Percentiles rank a stretch among this genome's conserved stretches.
Evolutionary conservation across 2,888 invertebrate species (phyloP).

Genomic region (Drosophila recens): DNA sequence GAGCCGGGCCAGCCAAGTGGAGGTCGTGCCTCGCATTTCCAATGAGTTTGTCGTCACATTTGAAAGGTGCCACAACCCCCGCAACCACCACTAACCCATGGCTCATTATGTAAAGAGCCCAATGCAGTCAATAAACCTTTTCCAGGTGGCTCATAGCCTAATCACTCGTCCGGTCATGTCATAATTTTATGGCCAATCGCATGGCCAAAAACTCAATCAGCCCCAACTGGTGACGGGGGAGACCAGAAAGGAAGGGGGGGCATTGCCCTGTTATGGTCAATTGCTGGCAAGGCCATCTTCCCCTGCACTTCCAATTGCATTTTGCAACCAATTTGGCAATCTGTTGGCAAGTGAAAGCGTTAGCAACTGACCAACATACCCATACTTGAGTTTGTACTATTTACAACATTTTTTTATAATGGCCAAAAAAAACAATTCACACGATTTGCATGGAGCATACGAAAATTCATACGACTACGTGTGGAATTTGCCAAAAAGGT

Average conservation of each 20-base stretch:
- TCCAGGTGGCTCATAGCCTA: conserved; percentile 44
- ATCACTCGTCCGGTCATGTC: conserved; percentile 58
- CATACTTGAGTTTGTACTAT: neutral
- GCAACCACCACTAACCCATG: conserved; percentile 1
- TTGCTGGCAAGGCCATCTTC: conserved; percentile 53
- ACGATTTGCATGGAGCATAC: conserved; percentile 62
- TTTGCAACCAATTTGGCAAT: conserved; percentile 63
- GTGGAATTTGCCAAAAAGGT: conserved; percentile 47
- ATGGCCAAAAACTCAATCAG: conserved; percentile 46
- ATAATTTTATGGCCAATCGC: conserved; percentile 66
- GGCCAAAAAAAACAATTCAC: conserved; percentile 59
- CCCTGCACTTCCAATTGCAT: conserved; percentile 32
- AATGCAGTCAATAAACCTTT: conserved; percentile 67
- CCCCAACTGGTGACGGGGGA: conserved; percentile 5
- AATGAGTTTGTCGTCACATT: conserved; percentile 66
- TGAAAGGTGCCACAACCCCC: conserved; percentile 45
- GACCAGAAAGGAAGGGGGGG: conserved; percentile 1
- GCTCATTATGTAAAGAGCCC: conserved; percentile 73
- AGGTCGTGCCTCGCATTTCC: conserved; percentile 64
- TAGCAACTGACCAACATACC: conserved; percentile 53
- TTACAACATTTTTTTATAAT: conserved; percentile 49
- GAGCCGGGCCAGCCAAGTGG: conserved; percentile 36
- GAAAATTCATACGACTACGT: conserved; percentile 57
- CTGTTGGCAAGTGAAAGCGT: conserved; percentile 52
- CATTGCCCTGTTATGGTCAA: conserved; percentile 38